phyloP scores from a whole-genome alignment of 2,797 vertebrate species.

The Aeoliscus strigatus region DNA sequence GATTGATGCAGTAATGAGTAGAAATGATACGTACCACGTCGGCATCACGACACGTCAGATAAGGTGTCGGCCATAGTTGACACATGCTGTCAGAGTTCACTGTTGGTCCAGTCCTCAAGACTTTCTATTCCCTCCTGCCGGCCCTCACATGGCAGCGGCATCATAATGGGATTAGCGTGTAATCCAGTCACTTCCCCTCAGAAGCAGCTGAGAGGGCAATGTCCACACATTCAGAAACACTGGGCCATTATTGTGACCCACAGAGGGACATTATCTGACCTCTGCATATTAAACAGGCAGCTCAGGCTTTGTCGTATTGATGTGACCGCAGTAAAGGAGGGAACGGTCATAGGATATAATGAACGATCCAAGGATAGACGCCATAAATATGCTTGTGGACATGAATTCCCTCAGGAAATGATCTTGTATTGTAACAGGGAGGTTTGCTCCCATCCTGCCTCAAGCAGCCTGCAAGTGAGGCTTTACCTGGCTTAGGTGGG shows the following conservation, averaged over 20 bases:
- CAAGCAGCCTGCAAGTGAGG: too few relatives aligned
- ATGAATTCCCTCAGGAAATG: too few relatives aligned
- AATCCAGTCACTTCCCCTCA: conserved; percentile 59
- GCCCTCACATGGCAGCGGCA: conserved; percentile 58
- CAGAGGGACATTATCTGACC: conserved; percentile 50
- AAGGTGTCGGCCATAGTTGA: conserved; percentile 1
- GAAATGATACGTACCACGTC: conserved; percentile 40
- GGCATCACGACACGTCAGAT: conserved; percentile 3
- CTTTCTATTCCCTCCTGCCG: conserved; percentile 50
- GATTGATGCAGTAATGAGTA: neutral
- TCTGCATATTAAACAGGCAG: conserved; percentile 39
- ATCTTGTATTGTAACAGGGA: too few relatives aligned
- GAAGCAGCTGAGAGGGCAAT: conserved; percentile 49
- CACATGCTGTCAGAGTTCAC: conserved; percentile 4
- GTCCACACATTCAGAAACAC: conserved; percentile 56
- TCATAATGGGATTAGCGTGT: conserved; percentile 71
- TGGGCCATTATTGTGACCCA: conserved; percentile 52
- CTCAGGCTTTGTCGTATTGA: conserved; percentile 30
- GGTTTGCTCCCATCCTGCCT: too few relatives aligned
- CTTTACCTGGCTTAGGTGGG: too few relatives aligned
- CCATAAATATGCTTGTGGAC: too few relatives aligned
- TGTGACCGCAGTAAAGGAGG: neutral
- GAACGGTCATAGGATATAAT: too few relatives aligned
- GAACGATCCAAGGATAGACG: too few relatives aligned
- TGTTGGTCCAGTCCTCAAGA: conserved; percentile 14